Conservation (phyloP, 2,113 vertebrate species). For the Hydropotes inermis region DNA sequence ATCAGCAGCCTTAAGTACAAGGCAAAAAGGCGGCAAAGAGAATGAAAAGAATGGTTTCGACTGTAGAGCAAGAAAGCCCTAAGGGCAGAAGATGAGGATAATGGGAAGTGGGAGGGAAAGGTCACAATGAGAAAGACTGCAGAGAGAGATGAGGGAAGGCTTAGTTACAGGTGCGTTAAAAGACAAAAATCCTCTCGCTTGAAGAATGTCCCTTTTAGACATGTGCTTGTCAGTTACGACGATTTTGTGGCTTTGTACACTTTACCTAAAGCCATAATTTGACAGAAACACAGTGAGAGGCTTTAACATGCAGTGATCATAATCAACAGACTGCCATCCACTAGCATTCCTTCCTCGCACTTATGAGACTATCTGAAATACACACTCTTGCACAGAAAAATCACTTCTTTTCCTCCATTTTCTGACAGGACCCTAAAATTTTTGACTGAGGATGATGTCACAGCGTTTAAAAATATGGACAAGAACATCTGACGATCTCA, state of each 20-base stretch:
- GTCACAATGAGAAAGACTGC: slow-evolving; percentile 24
- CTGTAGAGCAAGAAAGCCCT: slow-evolving; percentile 8
- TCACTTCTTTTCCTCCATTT: neutral
- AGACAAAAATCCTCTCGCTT: slow-evolving; percentile 32
- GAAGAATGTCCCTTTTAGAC: slow-evolving; percentile 46
- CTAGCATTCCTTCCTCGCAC: slow-evolving; percentile 8
- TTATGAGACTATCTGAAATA: neutral
- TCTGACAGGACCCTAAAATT: neutral
- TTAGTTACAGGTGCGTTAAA: slow-evolving; percentile 32
- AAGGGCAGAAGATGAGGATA: slow-evolving; percentile 32
- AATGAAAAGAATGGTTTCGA: slow-evolving; percentile 52
- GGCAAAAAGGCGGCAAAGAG: neutral
- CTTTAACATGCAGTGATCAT: slow-evolving; percentile 49
- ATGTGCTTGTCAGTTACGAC: slow-evolving; percentile 47
- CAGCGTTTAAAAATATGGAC: slow-evolving; percentile 52
- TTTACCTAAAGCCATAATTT: slow-evolving; percentile 63
- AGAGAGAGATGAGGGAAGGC: slow-evolving; percentile 43
- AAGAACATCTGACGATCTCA: slow-evolving; percentile 59
- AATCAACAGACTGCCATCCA: slow-evolving; percentile 58
- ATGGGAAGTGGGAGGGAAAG: slow-evolving; percentile 7
- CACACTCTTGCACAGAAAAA: neutral
- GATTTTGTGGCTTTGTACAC: slow-evolving; percentile 37
- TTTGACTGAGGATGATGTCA: slow-evolving; percentile 41
- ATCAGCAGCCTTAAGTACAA: neutral
- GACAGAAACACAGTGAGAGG: slow-evolving; percentile 38